Conservation (phyloP, 2,797 vertebrate genomes). For the Cossypha polioptera region DNA sequence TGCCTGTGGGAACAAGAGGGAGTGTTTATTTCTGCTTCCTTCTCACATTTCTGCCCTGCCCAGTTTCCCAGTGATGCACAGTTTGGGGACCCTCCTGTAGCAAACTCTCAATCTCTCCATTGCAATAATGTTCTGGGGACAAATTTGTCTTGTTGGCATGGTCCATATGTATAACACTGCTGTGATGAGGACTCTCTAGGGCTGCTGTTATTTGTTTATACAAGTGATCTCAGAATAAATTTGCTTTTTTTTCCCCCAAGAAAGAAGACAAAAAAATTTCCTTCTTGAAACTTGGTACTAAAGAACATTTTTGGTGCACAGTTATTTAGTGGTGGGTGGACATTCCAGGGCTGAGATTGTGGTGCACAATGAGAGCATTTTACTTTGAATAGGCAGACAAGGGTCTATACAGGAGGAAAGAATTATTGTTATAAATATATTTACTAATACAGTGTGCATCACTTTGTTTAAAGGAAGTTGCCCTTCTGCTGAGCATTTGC, state of each 20-base stretch:
- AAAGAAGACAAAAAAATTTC: not conserved
- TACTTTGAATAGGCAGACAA: not conserved
- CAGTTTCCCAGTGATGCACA: not conserved
- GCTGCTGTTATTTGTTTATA: not conserved
- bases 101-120: not conserved
- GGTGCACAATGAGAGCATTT: not conserved
- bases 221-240: not conserved
- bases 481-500: not conserved
- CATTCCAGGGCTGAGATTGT: not conserved
- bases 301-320: not conserved
- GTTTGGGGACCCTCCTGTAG: not conserved
- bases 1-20: not conserved
- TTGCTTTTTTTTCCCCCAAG: not conserved
- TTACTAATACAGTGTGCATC: not conserved
- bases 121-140: not conserved
- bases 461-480: constrained; percentile 5
- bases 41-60: not conserved
- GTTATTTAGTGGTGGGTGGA: not conserved
- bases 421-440: not conserved
- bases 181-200: not conserved
- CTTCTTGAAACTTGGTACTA: not conserved
- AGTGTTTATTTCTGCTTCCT: not conserved
- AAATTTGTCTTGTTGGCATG: not conserved
- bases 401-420: not conserved
- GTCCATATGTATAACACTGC: not conserved